A percentile compares a stretch with the other conserved stretches of the same genome.
Conservation (phyloP, 2,888 invertebrate species). For the Dione juno region DNA sequence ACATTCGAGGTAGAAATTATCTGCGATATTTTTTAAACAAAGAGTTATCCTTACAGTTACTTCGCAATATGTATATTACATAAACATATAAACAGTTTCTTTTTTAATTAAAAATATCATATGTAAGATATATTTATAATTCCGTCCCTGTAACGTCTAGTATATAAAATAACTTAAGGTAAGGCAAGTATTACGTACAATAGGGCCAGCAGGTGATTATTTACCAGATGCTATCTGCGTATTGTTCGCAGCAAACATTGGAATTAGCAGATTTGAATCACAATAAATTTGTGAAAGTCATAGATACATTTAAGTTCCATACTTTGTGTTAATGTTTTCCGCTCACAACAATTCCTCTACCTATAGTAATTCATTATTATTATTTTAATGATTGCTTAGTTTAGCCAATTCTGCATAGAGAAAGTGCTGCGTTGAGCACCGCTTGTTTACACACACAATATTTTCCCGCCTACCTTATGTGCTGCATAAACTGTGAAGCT, state of each 20-base stretch:
- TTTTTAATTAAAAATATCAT: neutral
- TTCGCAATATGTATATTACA: no score
- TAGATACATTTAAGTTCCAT: neutral
- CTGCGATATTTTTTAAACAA: no score
- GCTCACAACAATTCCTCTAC: no score
- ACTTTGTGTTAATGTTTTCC: neutral
- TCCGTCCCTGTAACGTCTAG: neutral
- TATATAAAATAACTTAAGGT: constrained; percentile 18
- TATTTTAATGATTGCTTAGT: no score
- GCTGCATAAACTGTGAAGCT: neutral
- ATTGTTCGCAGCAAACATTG: constrained; percentile 34
- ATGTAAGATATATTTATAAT: neutral
- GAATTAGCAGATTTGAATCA: constrained; percentile 31
- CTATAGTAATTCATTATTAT: no score
- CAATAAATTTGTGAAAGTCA: constrained; percentile 32
- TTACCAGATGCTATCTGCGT: constrained; percentile 25
- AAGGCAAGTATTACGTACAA: constrained; percentile 28
- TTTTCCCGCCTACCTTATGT: no score
- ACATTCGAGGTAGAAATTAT: no score
- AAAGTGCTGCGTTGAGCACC: no score
- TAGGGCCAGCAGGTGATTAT: constrained; percentile 26
- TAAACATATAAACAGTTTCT: neutral
- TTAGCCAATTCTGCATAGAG: no score
- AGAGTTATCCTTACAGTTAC: no score
- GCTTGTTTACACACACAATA: no score